phyloP scores from a whole-genome alignment of 2,113 vertebrate genomes.

The Cheirogaleus medius region DNA sequence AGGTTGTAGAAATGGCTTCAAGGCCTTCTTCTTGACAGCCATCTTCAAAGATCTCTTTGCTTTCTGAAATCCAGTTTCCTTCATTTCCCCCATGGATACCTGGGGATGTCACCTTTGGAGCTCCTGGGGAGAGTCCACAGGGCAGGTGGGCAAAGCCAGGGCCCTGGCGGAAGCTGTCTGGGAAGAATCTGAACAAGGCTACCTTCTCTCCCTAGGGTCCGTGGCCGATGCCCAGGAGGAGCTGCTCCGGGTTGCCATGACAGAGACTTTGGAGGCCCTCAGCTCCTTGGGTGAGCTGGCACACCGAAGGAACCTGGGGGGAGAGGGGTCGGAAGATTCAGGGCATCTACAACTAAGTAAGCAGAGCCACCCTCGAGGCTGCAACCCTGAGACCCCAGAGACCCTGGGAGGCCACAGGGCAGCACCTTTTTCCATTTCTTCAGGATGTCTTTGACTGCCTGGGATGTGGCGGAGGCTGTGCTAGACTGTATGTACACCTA shows the following conservation, averaged over 20 bases:
- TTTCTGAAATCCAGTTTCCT: neutral
- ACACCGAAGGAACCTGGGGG: neutral
- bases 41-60: neutral
- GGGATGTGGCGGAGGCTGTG: neutral
- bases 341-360: neutral
- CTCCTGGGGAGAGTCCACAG: neutral
- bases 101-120: neutral
- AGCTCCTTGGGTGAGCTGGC: conserved; percentile 74
- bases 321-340: neutral
- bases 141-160: neutral
- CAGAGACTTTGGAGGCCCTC: conserved; percentile 77
- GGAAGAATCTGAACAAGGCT: neutral
- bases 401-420: neutral
- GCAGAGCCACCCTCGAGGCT: neutral
- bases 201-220: conserved; percentile 33
- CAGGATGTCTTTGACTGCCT: neutral
- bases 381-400: neutral
- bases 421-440: neutral
- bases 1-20: neutral
- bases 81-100: neutral
- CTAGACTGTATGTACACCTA: accelerated
- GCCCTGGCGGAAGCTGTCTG: neutral
- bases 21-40: neutral
- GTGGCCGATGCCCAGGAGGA: conserved; percentile 16
- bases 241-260: conserved; percentile 57